Conservation (phyloP, 2,113 vertebrate genomes). For the Xiphorhynchus elegans region DNA sequence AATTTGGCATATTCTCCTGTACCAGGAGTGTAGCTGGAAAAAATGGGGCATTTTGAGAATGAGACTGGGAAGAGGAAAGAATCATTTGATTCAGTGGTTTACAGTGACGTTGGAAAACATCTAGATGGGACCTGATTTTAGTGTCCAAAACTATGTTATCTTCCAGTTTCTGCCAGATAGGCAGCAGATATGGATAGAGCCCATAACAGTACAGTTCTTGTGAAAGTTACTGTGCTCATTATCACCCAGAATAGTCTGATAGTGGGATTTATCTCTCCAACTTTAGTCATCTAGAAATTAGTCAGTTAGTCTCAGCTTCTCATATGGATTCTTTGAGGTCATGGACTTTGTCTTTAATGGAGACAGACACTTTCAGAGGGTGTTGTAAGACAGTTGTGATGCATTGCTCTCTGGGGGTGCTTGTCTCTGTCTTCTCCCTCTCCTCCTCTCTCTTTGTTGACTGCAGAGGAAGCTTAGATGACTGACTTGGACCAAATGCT, state of each 20-base stretch:
- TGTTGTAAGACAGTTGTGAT: constrained; percentile 10
- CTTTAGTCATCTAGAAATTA: not conserved
- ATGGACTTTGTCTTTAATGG: not conserved
- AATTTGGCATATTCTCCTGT: not conserved
- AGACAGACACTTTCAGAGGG: not conserved
- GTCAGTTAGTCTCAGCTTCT: not conserved
- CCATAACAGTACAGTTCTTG: not conserved
- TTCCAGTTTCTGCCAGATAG: not conserved
- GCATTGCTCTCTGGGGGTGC: not conserved
- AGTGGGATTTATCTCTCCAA: not conserved
- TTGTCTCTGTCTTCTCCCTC: not conserved
- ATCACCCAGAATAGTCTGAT: not conserved
- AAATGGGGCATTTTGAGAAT: not conserved
- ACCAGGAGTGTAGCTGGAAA: not conserved
- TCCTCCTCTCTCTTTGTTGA: not conserved
- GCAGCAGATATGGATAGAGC: not conserved
- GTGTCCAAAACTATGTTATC: not conserved
- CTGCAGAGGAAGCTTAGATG: not conserved
- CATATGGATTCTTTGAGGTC: constrained; percentile 13
- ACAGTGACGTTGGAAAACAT: not conserved
- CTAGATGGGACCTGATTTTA: not conserved
- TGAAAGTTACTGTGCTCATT: not conserved
- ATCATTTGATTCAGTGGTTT: not conserved
- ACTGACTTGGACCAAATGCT: not conserved
- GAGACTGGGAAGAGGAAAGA: not conserved